phyloP scores from a whole-genome alignment of 2,113 vertebrate species.

The Osmerus eperlanus region DNA sequence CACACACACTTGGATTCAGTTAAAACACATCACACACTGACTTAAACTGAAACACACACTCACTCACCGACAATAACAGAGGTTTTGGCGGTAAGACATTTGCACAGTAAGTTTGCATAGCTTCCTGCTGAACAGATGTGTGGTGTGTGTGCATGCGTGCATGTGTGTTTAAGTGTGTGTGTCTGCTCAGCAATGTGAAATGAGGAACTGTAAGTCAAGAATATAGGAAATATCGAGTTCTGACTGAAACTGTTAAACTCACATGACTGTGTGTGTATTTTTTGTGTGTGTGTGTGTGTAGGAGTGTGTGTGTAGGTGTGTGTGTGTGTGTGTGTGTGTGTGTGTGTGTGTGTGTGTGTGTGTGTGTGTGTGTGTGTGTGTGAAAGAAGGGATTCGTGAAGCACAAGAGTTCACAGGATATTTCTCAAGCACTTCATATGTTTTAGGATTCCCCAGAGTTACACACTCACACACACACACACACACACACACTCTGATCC shows the following conservation, averaged over 20 bases:
- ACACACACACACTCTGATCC: constrained; percentile 8
- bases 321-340: not conserved
- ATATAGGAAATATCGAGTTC: constrained; percentile 57
- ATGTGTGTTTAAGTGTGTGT: constrained; percentile 12
- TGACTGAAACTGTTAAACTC: constrained; percentile 40
- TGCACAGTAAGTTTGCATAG: constrained; percentile 33
- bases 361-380: not conserved
- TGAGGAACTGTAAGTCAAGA: constrained; percentile 61
- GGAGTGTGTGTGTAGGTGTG: not conserved
- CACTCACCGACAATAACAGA: not conserved
- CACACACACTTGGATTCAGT: not conserved
- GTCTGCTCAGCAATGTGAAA: constrained; percentile 45
- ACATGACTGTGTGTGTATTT: not conserved
- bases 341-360: constrained; percentile 6
- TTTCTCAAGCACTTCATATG: constrained; percentile 42
- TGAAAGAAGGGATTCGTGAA: not conserved
- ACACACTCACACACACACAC: constrained; percentile 24
- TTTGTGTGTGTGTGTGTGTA: constrained; percentile 3
- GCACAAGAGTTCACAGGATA: constrained; percentile 20
- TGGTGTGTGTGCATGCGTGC: constrained; percentile 1
- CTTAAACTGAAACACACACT: not conserved
- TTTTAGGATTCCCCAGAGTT: constrained; percentile 56
- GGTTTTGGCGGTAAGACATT: constrained; percentile 21
- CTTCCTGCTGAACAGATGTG: constrained; percentile 43
- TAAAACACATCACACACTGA: not conserved